Evolutionary conservation across 2,113 vertebrate species (phyloP).

Genomic region (Syngnathus floridae): DNA sequence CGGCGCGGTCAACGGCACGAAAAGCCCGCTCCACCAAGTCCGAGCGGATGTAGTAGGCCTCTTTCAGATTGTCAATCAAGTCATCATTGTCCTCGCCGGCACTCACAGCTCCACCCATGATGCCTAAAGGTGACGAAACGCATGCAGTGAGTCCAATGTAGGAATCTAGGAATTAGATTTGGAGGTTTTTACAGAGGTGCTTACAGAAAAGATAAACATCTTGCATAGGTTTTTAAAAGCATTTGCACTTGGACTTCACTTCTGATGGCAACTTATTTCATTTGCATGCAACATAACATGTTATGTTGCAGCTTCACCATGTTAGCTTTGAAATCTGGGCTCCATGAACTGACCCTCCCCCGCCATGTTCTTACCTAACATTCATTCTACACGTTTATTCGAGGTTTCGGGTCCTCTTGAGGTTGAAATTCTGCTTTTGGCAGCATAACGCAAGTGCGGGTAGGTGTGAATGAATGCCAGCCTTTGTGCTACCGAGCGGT

Average conservation of each 20-base stretch:
- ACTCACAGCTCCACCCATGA: slow-evolving; percentile 95
- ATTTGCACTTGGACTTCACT: too few species aligned
- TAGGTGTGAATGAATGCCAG: slow-evolving; percentile 17
- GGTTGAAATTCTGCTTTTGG: slow-evolving; percentile 9
- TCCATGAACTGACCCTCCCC: too few species aligned
- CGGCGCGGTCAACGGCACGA: slow-evolving; percentile 86
- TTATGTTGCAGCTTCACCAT: too few species aligned
- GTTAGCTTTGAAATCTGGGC: too few species aligned
- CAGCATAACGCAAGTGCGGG: neutral
- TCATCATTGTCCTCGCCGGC: slow-evolving; percentile 96
- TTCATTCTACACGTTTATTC: neutral
- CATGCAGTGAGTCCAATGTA: neutral
- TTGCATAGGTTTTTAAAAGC: neutral
- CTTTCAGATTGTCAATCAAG: slow-evolving; percentile 93
- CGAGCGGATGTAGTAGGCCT: slow-evolving; percentile 91
- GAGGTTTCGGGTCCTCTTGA: neutral
- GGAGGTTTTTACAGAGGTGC: neutral
- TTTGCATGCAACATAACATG: too few species aligned
- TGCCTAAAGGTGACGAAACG: slow-evolving; percentile 33
- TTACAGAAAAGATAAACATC: neutral
- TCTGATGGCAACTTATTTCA: too few species aligned
- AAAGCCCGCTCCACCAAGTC: slow-evolving; percentile 92
- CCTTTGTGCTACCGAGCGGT: slow-evolving; percentile 1
- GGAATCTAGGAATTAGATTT: neutral
- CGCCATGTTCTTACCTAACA: neutral